phyloP scores from a whole-genome alignment of 1,140 invertebrate genomes.

The Lucilia cuprina region DNA sequence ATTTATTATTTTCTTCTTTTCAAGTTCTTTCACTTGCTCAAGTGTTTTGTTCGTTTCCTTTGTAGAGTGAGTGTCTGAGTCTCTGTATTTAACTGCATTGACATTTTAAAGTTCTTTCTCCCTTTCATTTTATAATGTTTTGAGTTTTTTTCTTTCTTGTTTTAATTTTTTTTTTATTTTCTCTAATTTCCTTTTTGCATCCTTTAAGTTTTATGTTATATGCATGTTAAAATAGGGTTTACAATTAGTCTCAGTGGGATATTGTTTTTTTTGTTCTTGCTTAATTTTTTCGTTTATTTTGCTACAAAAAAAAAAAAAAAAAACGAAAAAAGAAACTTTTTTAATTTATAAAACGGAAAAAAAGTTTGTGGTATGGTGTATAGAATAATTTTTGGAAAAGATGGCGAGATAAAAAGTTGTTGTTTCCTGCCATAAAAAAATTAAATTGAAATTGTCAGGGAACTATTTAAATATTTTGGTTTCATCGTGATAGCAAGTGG shows the following conservation, averaged over 20 bases:
- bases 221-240: slow-evolving; percentile 13
- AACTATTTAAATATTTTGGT: not conserved
- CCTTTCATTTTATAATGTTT: not conserved
- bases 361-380: not conserved
- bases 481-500: no score
- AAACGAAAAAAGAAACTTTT: not conserved
- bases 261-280: not conserved
- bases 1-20: no score
- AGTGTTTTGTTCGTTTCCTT: not conserved
- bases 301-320: not conserved
- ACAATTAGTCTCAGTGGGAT: slow-evolving; percentile 29
- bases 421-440: not conserved
- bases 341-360: not conserved
- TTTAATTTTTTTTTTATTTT: not conserved
- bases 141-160: not conserved
- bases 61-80: not conserved
- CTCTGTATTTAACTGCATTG: slow-evolving; percentile 8
- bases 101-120: not conserved
- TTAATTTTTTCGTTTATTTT: not conserved
- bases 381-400: not conserved
- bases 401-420: not conserved
- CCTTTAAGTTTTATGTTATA: not conserved
- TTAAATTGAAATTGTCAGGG: not conserved
- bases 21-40: not conserved
- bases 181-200: slow-evolving; percentile 21